Conservation (phyloP, 2,797 vertebrate species). For the Nannoperca australis region DNA sequence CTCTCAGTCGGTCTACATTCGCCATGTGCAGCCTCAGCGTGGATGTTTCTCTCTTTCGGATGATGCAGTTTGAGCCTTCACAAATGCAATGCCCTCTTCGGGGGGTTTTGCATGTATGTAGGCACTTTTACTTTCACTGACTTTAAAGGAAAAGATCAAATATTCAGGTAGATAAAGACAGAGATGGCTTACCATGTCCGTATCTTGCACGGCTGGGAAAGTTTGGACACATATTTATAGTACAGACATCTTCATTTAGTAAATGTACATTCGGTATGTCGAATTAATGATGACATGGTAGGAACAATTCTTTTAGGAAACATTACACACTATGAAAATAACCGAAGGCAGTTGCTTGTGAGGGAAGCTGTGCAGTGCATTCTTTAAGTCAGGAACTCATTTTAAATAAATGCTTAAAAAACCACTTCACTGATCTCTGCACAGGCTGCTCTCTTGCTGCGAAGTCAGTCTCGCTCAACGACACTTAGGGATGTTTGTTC, state of each 20-base stretch:
- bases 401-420: neutral
- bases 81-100: constrained; percentile 2
- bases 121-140: constrained; percentile 11
- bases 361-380: neutral
- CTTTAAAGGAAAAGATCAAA: constrained; percentile 12
- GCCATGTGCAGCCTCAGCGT: constrained; percentile 8
- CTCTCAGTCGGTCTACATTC: constrained; percentile 40
- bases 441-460: neutral
- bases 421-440: neutral
- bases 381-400: neutral
- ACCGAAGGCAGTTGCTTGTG: neutral
- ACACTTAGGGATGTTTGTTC: no score
- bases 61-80: constrained; percentile 41
- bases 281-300: neutral
- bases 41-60: constrained; percentile 20
- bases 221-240: neutral
- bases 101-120: neutral
- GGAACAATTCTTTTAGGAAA: neutral
- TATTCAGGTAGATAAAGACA: neutral
- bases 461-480: neutral
- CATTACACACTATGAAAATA: neutral
- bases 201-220: neutral
- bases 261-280: neutral
- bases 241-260: neutral
- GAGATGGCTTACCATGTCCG: neutral